Conservation (phyloP, 2,797 vertebrate genomes). For the Poeciliopsis paucimaculata region DNA sequence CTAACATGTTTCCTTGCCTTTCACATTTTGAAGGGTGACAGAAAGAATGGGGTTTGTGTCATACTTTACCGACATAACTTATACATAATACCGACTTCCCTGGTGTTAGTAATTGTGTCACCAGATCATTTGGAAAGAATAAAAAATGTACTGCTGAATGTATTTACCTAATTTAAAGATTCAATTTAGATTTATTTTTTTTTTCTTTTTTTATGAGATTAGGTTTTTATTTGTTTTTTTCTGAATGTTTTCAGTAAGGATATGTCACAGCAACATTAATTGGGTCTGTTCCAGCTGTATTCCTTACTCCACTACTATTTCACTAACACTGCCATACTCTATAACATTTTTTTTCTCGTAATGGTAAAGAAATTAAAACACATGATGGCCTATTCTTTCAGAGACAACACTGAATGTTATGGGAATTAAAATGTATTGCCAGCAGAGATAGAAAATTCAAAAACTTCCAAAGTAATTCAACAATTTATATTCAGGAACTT, state of each 20-base stretch:
- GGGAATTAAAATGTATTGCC: constrained; percentile 14
- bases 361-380: constrained; percentile 22
- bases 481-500: constrained; percentile 8
- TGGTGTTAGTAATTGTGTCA: neutral
- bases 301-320: constrained; percentile 11
- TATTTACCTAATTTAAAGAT: neutral
- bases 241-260: neutral
- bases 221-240: neutral
- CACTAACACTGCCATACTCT: constrained; percentile 16
- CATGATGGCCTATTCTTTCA: constrained; percentile 14
- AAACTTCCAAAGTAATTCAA: constrained; percentile 15
- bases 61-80: neutral
- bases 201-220: no score
- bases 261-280: neutral
- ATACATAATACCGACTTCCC: neutral
- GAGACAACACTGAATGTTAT: constrained; percentile 16
- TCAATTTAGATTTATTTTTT: neutral
- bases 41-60: neutral
- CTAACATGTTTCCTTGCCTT: neutral
- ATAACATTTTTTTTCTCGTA: neutral
- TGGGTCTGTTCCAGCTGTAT: constrained; percentile 22
- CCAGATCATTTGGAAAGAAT: neutral
- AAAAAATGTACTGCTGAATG: neutral
- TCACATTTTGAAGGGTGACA: neutral
- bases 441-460: constrained; percentile 23